phyloP scores from a whole-genome alignment of 2,888 invertebrate species.

The Hoplodrina ambigua region DNA sequence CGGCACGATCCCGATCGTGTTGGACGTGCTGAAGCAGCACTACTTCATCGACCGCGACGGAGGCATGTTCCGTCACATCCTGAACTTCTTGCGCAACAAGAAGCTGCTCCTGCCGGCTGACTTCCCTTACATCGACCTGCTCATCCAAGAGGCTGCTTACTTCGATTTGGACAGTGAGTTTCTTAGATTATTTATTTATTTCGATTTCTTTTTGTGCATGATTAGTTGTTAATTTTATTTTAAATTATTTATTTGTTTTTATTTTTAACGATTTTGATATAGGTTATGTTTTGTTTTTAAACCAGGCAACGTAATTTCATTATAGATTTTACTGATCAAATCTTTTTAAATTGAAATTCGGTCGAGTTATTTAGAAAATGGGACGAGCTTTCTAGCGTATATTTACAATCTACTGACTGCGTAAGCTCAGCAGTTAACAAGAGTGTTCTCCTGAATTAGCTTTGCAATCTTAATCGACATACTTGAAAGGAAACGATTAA shows the following conservation, averaged over 20 bases:
- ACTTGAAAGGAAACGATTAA: slow-evolving; percentile 15
- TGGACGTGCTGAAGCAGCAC: slow-evolving; percentile 99
- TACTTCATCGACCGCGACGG: slow-evolving; percentile 99
- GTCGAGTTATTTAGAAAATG: background rate
- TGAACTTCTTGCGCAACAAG: slow-evolving; percentile 98
- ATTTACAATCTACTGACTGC: background rate
- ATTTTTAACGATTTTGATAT: background rate
- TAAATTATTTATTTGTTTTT: background rate
- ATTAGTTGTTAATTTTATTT: background rate
- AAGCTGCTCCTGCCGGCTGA: slow-evolving; percentile 96
- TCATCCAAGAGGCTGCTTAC: slow-evolving; percentile 97
- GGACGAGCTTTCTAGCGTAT: background rate
- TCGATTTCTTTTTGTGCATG: no score
- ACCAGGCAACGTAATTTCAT: background rate
- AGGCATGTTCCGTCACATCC: slow-evolving; percentile 98
- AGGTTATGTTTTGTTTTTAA: background rate
- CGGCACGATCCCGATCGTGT: slow-evolving; percentile 98
- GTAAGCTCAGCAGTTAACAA: background rate
- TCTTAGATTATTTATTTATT: background rate
- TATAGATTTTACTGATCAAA: background rate
- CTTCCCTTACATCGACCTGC: slow-evolving; percentile 96
- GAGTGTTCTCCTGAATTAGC: slow-evolving; percentile 24
- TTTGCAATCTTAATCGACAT: slow-evolving; percentile 8
- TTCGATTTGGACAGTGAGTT: slow-evolving; percentile 97
- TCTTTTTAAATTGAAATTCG: background rate